Conservation (phyloP, 2,797 vertebrate genomes). For the Halcyon chelicuti region DNA sequence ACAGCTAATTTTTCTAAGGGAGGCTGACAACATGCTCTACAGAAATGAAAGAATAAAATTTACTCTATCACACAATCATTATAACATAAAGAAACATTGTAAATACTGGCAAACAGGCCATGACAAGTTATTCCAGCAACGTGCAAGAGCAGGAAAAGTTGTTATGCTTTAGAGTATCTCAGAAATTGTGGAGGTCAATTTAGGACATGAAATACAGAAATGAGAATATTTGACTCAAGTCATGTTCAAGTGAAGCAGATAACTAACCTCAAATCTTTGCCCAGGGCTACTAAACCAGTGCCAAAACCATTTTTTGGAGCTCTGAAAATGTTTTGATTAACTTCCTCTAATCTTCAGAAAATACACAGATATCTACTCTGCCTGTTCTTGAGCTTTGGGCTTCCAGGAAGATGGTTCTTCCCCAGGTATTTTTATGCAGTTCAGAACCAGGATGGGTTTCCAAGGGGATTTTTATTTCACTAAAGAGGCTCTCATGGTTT, state of each 20-base stretch:
- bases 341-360: background rate
- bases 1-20: background rate
- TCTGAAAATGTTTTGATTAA: background rate
- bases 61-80: background rate
- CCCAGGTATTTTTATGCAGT: background rate
- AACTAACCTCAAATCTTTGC: slow-evolving; percentile 35
- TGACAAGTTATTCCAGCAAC: slow-evolving; percentile 19
- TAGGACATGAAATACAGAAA: slow-evolving; percentile 33
- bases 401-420: background rate
- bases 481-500: background rate
- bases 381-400: background rate
- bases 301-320: background rate
- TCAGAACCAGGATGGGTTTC: background rate
- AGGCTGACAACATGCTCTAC: background rate
- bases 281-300: background rate
- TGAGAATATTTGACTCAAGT: background rate
- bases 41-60: slow-evolving; percentile 5
- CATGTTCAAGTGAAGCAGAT: background rate
- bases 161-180: background rate
- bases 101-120: slow-evolving; percentile 15
- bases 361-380: background rate
- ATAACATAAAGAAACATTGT: background rate
- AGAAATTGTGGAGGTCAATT: slow-evolving; percentile 5
- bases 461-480: background rate
- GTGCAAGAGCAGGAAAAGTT: background rate